These are phyloP conservation scores for Conus ventricosus DNA, from an alignment of 1,140 invertebrate genomes.

Conservation along the genomic window DNA sequence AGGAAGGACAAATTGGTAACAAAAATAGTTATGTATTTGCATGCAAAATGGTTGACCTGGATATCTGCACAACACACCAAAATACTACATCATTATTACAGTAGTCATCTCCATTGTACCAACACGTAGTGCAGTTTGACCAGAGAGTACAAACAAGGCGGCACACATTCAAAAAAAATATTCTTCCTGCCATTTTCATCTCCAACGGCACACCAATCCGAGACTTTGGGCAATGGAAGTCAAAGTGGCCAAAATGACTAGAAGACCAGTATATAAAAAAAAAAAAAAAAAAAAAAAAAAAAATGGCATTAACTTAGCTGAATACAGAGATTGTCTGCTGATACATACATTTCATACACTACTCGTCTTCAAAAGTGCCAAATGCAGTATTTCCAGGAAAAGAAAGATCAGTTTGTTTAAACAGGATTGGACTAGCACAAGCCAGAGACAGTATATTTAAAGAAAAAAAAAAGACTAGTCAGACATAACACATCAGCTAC, in stretches of 20 bases:
- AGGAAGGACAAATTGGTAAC: slow-evolving; percentile 39
- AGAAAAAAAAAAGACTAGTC: not conserved
- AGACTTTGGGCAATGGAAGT: not conserved
- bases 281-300: not conserved
- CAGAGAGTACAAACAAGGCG: slow-evolving; percentile 28
- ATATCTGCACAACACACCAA: slow-evolving; percentile 44
- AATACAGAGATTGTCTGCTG: slow-evolving; percentile 14
- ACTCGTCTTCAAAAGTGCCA: not conserved
- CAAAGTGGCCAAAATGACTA: slow-evolving; percentile 19
- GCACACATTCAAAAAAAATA: slow-evolving; percentile 39
- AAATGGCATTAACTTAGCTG: not conserved
- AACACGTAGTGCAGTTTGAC: slow-evolving; percentile 38
- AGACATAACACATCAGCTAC: not conserved
- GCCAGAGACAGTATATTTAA: not conserved
- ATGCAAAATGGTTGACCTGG: slow-evolving; percentile 34
- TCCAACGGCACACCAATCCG: not conserved
- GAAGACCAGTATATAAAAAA: not conserved
- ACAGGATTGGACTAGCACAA: not conserved
- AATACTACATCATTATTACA: slow-evolving; percentile 32
- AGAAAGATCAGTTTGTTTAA: not conserved
- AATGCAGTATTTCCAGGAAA: not conserved
- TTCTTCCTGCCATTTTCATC: slow-evolving; percentile 32
- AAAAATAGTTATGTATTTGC: slow-evolving; percentile 41
- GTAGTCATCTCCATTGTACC: slow-evolving; percentile 39
- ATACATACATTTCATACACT: not conserved